These are phyloP conservation scores for Nemurella pictetii DNA, from an alignment of 2,888 invertebrate species.

Conservation along the genomic window DNA sequence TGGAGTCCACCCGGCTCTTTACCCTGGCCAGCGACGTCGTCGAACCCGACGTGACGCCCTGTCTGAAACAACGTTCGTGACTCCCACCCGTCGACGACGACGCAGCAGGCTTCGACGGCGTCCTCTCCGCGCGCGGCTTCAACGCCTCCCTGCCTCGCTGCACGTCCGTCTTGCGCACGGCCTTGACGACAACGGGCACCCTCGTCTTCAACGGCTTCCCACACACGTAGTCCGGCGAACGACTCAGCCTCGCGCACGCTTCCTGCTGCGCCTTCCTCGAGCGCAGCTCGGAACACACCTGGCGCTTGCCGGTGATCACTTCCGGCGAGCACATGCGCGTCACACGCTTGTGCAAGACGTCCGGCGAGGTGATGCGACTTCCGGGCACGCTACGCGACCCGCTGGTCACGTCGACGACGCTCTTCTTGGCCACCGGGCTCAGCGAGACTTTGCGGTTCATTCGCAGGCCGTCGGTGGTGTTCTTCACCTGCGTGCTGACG, in stretches of 20 bases:
- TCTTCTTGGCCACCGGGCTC: slow-evolving; percentile 43
- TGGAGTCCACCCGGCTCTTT: slow-evolving; percentile 10
- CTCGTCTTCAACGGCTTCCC: slow-evolving; percentile 62
- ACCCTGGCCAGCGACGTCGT: slow-evolving; percentile 15
- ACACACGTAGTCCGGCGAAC: slow-evolving; percentile 58
- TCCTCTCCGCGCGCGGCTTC: slow-evolving; percentile 44
- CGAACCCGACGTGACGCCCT: neutral
- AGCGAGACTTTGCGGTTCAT: slow-evolving; percentile 40
- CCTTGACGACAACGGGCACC: slow-evolving; percentile 44
- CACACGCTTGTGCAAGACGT: slow-evolving; percentile 41
- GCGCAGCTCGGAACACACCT: slow-evolving; percentile 24
- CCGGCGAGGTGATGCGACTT: neutral
- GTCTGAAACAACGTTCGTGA: neutral
- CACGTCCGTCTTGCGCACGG: slow-evolving; percentile 47
- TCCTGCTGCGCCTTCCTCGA: slow-evolving; percentile 39
- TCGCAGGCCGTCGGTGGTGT: slow-evolving; percentile 42
- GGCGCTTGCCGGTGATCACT: neutral
- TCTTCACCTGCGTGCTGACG: slow-evolving; percentile 47
- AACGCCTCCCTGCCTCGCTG: slow-evolving; percentile 50
- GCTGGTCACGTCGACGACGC: slow-evolving; percentile 45
- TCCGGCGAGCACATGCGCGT: slow-evolving; percentile 24
- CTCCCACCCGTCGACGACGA: neutral
- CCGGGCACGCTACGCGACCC: slow-evolving; percentile 44
- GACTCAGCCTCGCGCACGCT: slow-evolving; percentile 48
- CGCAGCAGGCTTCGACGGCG: neutral